These are phyloP conservation scores for Neodiprion fabricii DNA, from an alignment of 1,140 invertebrate species.

Conservation along the genomic window DNA sequence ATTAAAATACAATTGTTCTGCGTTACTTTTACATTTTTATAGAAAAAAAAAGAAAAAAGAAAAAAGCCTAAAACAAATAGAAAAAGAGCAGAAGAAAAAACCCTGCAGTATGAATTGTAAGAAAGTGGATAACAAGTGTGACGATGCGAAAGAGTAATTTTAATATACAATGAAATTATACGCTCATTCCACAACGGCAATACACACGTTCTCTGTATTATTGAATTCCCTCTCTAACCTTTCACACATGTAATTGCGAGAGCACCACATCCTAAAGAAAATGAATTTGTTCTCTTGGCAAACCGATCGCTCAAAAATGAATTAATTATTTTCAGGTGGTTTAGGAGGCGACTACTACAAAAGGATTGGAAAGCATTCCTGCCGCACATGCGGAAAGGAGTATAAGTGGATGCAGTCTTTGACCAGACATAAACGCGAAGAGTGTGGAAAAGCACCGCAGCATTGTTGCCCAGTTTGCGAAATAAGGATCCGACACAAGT, in stretches of 20 bases:
- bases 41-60: background rate
- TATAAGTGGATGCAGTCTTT: slow-evolving; percentile 63
- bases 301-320: no score
- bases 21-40: background rate
- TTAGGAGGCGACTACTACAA: slow-evolving; percentile 43
- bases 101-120: no score
- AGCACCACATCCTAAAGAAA: no score
- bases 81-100: no score
- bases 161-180: no score
- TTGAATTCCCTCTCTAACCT: no score
- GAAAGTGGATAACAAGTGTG: no score
- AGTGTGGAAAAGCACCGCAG: slow-evolving; percentile 58
- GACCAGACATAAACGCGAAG: slow-evolving; percentile 60
- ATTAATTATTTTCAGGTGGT: slow-evolving; percentile 25
- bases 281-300: no score
- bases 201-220: no score
- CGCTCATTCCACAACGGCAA: no score
- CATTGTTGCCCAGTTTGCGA: slow-evolving; percentile 51
- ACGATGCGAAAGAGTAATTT: no score
- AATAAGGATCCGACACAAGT: slow-evolving; percentile 51
- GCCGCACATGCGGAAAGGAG: slow-evolving; percentile 57
- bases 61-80: background rate
- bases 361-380: slow-evolving; percentile 47
- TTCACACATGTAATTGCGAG: no score
- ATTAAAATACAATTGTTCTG: background rate